Evolutionary conservation across 2,888 invertebrate genomes (phyloP).

Genomic region (Cephus pulcher): DNA sequence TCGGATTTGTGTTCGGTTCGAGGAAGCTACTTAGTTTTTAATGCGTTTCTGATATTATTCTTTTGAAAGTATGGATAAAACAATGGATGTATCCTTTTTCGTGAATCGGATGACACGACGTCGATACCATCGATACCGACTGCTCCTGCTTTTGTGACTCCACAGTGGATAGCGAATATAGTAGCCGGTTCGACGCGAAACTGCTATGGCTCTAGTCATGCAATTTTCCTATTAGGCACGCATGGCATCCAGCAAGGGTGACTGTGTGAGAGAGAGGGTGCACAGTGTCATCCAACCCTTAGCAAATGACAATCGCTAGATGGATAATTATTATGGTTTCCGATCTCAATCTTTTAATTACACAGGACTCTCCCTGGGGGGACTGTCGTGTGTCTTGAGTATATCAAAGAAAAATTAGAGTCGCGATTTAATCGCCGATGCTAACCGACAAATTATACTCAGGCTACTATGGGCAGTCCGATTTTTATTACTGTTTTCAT

Average conservation of each 20-base stretch:
- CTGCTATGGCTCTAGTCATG: neutral
- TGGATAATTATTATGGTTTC: conserved; percentile 10
- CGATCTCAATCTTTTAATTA: conserved; percentile 20
- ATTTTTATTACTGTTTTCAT: too few species aligned
- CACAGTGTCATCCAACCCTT: neutral
- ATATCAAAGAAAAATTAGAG: conserved; percentile 27
- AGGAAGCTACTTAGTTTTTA: too few species aligned
- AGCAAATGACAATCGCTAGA: neutral
- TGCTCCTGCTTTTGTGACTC: too few species aligned
- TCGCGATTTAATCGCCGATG: conserved; percentile 30
- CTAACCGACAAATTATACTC: conserved; percentile 40
- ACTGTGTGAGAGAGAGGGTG: too few species aligned
- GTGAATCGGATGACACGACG: too few species aligned
- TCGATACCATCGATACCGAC: too few species aligned
- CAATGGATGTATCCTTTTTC: too few species aligned
- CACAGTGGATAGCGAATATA: too few species aligned
- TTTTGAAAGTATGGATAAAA: too few species aligned
- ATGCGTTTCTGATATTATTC: too few species aligned
- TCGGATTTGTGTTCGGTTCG: neutral
- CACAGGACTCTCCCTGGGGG: neutral
- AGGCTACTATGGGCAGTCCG: neutral
- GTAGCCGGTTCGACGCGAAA: too few species aligned
- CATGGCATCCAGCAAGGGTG: neutral
- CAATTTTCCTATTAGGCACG: conserved; percentile 2
- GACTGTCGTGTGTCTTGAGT: neutral